These are phyloP conservation scores for Marronus borbonicus DNA, from an alignment of 2,888 invertebrate species.

Conservation along the genomic window DNA sequence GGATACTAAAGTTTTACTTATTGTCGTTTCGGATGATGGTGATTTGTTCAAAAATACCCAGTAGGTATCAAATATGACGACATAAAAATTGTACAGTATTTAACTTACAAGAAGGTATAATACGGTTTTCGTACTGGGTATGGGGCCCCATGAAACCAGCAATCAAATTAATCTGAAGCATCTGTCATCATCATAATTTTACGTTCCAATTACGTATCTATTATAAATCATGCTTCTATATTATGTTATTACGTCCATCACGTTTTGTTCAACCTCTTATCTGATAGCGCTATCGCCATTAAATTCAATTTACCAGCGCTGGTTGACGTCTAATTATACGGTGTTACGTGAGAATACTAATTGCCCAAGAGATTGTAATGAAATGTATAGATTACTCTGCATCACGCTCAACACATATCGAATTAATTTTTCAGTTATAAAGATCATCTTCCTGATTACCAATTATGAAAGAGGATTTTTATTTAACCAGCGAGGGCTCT, in stretches of 20 bases:
- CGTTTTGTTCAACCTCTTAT: slow-evolving; percentile 1
- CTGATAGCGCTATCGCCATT: neutral
- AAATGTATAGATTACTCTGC: neutral
- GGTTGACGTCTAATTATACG: neutral
- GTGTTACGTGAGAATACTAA: neutral
- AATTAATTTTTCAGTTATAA: neutral
- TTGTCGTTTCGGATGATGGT: too few relatives aligned
- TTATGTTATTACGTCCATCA: slow-evolving; percentile 23
- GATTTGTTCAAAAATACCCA: too few relatives aligned
- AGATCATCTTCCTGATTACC: neutral
- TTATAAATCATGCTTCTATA: neutral
- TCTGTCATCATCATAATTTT: neutral
- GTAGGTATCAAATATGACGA: too few relatives aligned
- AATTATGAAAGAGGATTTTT: neutral
- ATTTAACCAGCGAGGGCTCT: neutral
- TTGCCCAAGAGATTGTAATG: slow-evolving; percentile 1
- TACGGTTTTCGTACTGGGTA: too few relatives aligned
- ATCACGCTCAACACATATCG: too few relatives aligned
- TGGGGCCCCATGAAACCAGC: too few relatives aligned
- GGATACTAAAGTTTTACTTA: too few relatives aligned
- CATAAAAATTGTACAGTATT: too few relatives aligned
- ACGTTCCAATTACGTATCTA: neutral
- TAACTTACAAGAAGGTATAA: too few relatives aligned
- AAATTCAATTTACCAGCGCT: neutral
- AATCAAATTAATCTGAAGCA: too few relatives aligned